Evolutionary conservation across 2,113 vertebrate genomes (phyloP).

Genomic region (Pithys albifrons): DNA sequence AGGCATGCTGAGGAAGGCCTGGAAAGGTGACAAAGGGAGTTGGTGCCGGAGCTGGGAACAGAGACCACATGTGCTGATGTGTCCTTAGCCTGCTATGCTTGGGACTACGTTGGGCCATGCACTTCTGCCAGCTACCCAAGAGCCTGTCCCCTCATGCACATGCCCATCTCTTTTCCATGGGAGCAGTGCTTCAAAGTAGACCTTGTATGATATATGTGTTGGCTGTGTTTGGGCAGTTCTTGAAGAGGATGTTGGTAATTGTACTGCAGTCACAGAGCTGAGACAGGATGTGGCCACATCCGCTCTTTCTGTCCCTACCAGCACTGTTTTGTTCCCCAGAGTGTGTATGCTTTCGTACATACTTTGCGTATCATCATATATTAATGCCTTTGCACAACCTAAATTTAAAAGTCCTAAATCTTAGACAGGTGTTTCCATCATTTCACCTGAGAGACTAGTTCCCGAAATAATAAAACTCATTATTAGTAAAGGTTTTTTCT

Average conservation of each 20-base stretch:
- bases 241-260: background rate
- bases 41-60: accelerated
- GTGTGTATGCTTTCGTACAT: background rate
- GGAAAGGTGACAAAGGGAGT: background rate
- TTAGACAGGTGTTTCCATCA: slow-evolving; percentile 36
- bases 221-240: background rate
- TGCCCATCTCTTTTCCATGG: background rate
- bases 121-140: background rate
- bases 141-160: accelerated
- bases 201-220: background rate
- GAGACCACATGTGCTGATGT: background rate
- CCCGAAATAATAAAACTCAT: slow-evolving; percentile 60
- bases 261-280: background rate
- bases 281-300: background rate
- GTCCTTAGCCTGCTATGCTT: accelerated
- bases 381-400: background rate
- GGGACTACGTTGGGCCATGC: accelerated
- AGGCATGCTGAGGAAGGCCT: background rate
- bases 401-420: slow-evolving; percentile 34
- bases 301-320: background rate
- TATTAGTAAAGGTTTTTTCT: slow-evolving; percentile 19
- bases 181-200: background rate
- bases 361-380: accelerated
- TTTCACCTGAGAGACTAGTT: slow-evolving; percentile 56
- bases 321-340: background rate